Percentiles rank a stretch among this genome's conserved stretches.
Conservation (phyloP, 2,888 invertebrate species). For the Pantelozetes paolii region DNA sequence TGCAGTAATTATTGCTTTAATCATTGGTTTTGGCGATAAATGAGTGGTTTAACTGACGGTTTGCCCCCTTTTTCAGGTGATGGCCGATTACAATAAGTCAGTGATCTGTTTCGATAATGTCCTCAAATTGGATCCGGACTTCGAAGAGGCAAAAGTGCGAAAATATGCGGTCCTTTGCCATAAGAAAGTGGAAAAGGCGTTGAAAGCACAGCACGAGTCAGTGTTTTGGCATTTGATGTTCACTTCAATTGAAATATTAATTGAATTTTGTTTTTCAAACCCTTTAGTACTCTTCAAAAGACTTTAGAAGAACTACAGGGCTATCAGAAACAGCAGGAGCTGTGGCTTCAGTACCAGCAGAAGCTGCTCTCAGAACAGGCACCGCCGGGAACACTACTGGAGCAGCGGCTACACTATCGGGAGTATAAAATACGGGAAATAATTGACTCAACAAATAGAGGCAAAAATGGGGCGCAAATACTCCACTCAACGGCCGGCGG, state of each 20-base stretch:
- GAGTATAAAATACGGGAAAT: conserved; percentile 51
- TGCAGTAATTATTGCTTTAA: conserved; percentile 63
- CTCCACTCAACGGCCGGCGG: neutral
- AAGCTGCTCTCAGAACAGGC: conserved; percentile 59
- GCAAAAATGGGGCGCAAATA: neutral
- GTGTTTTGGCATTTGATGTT: too few species aligned
- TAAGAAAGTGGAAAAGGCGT: conserved; percentile 61
- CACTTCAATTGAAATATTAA: too few species aligned
- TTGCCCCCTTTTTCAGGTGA: too few species aligned
- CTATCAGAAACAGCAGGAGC: conserved; percentile 62
- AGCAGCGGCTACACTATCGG: conserved; percentile 54
- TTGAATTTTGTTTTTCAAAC: conserved; percentile 42
- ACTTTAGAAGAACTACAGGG: conserved; percentile 62
- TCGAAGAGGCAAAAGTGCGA: conserved; percentile 61
- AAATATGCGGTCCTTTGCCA: conserved; percentile 67
- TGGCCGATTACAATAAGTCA: conserved; percentile 68
- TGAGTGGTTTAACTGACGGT: too few species aligned
- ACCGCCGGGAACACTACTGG: conserved; percentile 54
- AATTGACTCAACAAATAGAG: neutral
- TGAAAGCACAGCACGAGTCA: conserved; percentile 65
- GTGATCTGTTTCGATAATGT: conserved; percentile 65
- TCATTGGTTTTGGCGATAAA: too few species aligned
- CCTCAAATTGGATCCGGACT: conserved; percentile 62
- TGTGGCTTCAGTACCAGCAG: conserved; percentile 61
- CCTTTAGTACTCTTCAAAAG: conserved; percentile 59